Evolutionary conservation across 2,888 invertebrate species (phyloP).

Genomic region (Hoplodrina ambigua): DNA sequence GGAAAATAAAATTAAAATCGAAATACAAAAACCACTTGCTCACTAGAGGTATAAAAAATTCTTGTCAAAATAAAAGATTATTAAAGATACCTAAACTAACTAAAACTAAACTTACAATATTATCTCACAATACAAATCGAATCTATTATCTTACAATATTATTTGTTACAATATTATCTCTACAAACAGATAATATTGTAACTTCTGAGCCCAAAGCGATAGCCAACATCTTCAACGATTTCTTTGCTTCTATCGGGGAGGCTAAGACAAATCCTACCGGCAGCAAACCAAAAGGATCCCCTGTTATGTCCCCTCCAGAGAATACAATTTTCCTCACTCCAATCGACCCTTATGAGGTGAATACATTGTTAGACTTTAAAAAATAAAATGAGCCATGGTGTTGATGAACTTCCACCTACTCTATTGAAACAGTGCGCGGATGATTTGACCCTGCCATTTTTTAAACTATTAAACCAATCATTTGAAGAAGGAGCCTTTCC

Average conservation of each 20-base stretch:
- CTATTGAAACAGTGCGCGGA: too few relatives aligned
- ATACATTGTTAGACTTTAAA: not conserved
- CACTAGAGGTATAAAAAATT: too few relatives aligned
- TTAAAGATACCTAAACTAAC: too few relatives aligned
- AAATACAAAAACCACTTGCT: too few relatives aligned
- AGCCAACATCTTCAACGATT: slow-evolving; percentile 10
- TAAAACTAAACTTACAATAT: not conserved
- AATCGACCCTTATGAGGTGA: not conserved
- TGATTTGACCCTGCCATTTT: too few relatives aligned
- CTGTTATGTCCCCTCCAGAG: not conserved
- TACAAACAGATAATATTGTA: slow-evolving; percentile 4
- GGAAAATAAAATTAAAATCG: too few relatives aligned
- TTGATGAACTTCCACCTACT: slow-evolving; percentile 5
- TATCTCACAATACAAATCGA: too few relatives aligned
- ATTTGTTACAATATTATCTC: too few relatives aligned
- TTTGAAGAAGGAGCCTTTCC: too few relatives aligned
- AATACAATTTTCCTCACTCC: slow-evolving; percentile 3
- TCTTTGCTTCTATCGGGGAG: slow-evolving; percentile 4
- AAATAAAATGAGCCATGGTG: not conserved
- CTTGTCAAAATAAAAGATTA: too few relatives aligned
- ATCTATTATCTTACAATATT: too few relatives aligned
- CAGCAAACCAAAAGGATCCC: not conserved
- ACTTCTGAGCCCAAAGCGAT: slow-evolving; percentile 1
- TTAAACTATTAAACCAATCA: too few relatives aligned
- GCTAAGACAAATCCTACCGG: not conserved